Base-by-base conservation (phyloP, 2,888 invertebrate genomes). In the Siphonodentalium dalli region DNA sequence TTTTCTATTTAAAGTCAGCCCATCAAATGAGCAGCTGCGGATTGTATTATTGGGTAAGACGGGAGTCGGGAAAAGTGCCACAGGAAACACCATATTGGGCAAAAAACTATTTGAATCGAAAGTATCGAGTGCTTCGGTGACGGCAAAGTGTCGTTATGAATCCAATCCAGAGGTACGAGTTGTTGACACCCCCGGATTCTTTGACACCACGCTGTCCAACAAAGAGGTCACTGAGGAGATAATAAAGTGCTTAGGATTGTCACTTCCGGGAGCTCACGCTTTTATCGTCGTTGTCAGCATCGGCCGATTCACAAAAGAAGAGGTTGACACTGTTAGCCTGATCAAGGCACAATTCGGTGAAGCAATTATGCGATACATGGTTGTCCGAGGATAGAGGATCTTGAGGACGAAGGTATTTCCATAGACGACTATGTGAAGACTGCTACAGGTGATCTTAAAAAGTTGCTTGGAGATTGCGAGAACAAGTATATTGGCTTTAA, bases 131-230 rank as follows among this genome's bases (percentile, higher is more conserved):
- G 31, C 50, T 5, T 58, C 61, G 24, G 46, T 58, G 5, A 61
- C 61, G 0, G 33, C 26, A 9, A 44, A 48, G 27, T 60, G 60
- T 40, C 41, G 29, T 3, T n/a, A n/a, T n/a, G n/a, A n/a, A n/a
- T n/a, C n/a, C n/a, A n/a, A n/a, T n/a, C n/a, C n/a, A n/a, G n/a
- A n/a, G n/a, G n/a, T n/a, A n/a, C n/a, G n/a, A n/a, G 39, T 61
- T 9, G 53, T 62, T 0, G 63, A 63, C 42, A 60, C 60, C 4
- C 60, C 63, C 3, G 63, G 63, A 3, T 34, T 63, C 9, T 60
- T 63, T 23, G 63, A 60, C 37, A 63, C 63, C 3, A 48, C 37
- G 6, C 26, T 34, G 18, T 34, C 54, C 9, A 54, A 59, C 20
- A 35, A 54, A 15, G 45, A 20, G 1, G 40, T 51, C 8, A 51